Conservation (phyloP, 2,888 invertebrate genomes). For the Petrolisthes manimaculis region DNA sequence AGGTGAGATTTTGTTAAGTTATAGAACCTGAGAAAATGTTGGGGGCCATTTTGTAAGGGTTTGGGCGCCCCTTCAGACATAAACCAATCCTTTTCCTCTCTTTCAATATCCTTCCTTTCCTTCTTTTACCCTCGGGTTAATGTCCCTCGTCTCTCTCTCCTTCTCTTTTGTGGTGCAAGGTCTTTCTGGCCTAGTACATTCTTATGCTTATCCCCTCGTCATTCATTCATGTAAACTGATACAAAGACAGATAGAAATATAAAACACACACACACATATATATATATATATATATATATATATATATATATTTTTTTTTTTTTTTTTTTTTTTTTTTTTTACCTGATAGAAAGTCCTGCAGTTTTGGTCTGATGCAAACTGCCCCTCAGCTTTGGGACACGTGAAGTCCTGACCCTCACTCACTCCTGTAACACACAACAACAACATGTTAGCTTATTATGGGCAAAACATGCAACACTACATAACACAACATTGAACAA, state of each 20-base stretch:
- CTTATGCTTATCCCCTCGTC: no score
- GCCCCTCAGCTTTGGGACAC: conserved; percentile 56
- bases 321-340: neutral
- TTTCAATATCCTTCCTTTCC: no score
- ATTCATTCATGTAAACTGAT: neutral
- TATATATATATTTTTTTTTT: neutral
- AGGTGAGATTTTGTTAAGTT: no score
- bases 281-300: no score
- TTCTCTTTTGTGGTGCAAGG: no score
- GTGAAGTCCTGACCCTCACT: conserved; percentile 20
- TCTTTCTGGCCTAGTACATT: no score
- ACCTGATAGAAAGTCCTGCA: conserved; percentile 62
- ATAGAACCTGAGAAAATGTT: neutral
- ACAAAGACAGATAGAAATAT: neutral
- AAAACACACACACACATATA: neutral
- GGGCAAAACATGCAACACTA: neutral
- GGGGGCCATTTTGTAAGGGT: neutral
- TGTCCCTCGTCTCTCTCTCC: no score
- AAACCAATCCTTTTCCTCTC: no score
- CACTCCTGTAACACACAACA: neutral
- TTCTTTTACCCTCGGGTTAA: no score
- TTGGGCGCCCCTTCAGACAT: no score
- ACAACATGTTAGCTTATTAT: neutral
- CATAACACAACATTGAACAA: neutral
- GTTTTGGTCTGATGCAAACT: conserved; percentile 51